phyloP scores from a whole-genome alignment of 2,888 invertebrate genomes.

The Sericinus montela region DNA sequence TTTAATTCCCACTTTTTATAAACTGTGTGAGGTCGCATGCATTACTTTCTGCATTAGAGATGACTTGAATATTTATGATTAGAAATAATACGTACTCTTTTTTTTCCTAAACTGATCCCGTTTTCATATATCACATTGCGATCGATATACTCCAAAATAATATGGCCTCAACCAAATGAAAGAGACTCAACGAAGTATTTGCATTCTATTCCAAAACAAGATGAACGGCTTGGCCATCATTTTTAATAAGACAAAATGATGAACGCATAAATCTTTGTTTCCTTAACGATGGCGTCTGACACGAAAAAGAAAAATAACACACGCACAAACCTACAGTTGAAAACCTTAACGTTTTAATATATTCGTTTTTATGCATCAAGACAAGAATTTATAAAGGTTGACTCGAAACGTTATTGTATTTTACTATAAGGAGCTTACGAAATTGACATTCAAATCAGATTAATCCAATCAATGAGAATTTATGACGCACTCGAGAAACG shows the following conservation, averaged over 20 bases:
- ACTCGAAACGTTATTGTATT: constrained; percentile 60
- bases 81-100: constrained; percentile 10
- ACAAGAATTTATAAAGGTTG: constrained; percentile 51
- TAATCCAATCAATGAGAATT: constrained; percentile 79
- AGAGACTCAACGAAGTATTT: constrained; percentile 25
- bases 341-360: constrained; percentile 48
- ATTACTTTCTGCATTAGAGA: constrained; percentile 18
- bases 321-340: constrained; percentile 43
- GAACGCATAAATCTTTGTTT: constrained; percentile 56
- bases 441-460: constrained; percentile 79
- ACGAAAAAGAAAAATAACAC: constrained; percentile 32
- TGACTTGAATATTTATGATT: constrained; percentile 14
- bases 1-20: constrained; percentile 55
- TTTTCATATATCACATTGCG: too few relatives aligned
- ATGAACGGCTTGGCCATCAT: constrained; percentile 46
- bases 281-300: constrained; percentile 53
- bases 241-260: constrained; percentile 60
- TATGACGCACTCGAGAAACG: constrained; percentile 73
- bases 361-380: constrained; percentile 59
- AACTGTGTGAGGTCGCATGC: constrained; percentile 46
- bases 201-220: constrained; percentile 31
- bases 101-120: constrained; percentile 14
- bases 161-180: constrained; percentile 2
- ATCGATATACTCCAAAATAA: constrained; percentile 1
- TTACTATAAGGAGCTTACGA: constrained; percentile 69